Percentiles rank a stretch among this genome's conserved stretches.
Conservation (phyloP, 2,797 vertebrate genomes). For the Ceryle rudis region DNA sequence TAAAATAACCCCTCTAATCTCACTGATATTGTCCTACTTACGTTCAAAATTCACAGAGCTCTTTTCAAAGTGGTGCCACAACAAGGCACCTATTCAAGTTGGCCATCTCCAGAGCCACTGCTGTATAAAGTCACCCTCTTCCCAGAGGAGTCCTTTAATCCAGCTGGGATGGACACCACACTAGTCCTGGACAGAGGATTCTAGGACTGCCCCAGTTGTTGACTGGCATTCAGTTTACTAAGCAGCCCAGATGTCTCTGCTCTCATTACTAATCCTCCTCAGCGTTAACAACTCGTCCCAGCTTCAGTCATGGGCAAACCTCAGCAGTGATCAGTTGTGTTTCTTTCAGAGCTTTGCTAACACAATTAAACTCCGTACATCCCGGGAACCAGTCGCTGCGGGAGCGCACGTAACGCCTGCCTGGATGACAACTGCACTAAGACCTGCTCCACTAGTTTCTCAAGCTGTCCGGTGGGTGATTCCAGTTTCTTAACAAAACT, state of each 20-base stretch:
- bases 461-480: not conserved
- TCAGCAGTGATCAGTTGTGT: not conserved
- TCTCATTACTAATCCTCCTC: not conserved
- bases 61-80: not conserved
- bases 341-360: not conserved
- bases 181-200: not conserved
- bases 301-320: not conserved
- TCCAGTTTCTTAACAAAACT: not conserved
- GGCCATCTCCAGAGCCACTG: not conserved
- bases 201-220: not conserved
- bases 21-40: not conserved
- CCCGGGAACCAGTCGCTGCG: fast-evolving
- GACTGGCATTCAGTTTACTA: not conserved
- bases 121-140: not conserved
- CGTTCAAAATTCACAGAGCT: not conserved
- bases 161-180: not conserved
- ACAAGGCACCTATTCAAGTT: not conserved
- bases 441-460: not conserved
- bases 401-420: not conserved
- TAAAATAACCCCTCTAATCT: not conserved
- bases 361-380: not conserved
- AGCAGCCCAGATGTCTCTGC: not conserved
- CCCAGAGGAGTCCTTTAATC: not conserved
- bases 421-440: not conserved
- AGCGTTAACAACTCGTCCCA: not conserved